Base-by-base conservation (phyloP, 2,888 invertebrate genomes). In the Andrena marginata region DNA sequence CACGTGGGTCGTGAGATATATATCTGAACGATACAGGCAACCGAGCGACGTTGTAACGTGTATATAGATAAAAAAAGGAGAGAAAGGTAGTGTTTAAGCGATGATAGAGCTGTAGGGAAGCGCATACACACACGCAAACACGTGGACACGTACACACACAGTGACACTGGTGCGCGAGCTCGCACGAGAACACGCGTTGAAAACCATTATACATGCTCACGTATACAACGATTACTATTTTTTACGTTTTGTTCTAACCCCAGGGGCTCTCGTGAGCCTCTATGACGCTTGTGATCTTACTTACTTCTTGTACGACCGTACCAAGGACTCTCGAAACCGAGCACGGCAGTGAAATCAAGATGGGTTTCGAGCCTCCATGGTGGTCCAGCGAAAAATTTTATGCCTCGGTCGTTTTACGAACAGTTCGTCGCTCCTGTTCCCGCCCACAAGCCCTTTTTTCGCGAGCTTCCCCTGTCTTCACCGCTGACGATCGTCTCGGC, bases 241-340 rank as follows among this genome's bases (percentile, higher is more conserved):
- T 77, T 87, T 90, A 92, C 87, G 80, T 90, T 91, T 90, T 90
- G 89, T 91, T 92, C 90, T 92, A 92, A 92, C 90, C 90, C 82
- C 89, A 90, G 91, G 81, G 89, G 84, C 88, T 84, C 87, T 69
- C 86, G 81, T 84, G 86, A 87, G 83, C 84, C 88, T 85, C 91
- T 90, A 90, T 90, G 92, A 93, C 89, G 93, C 93, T 93, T 93
- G 93, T 93, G 93, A 93, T 93, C 90, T 93, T 93, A 92, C 89
- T 92, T 93, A 93, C 90, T 90, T 72, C 88, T 56, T 89, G 87
- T 85, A 90, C 76, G 86, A 84, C 84, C 77, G 69, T 80, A 85
- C 89, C 87, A 90, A 89, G 92, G 91, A 92, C 87, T 92, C 92
- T 90, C 91, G 93, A 89, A 89, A 88, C 63, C 59, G 59, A 16